Conservation (phyloP, 2,888 invertebrate genomes). For the Megaustenia siamemsis region DNA sequence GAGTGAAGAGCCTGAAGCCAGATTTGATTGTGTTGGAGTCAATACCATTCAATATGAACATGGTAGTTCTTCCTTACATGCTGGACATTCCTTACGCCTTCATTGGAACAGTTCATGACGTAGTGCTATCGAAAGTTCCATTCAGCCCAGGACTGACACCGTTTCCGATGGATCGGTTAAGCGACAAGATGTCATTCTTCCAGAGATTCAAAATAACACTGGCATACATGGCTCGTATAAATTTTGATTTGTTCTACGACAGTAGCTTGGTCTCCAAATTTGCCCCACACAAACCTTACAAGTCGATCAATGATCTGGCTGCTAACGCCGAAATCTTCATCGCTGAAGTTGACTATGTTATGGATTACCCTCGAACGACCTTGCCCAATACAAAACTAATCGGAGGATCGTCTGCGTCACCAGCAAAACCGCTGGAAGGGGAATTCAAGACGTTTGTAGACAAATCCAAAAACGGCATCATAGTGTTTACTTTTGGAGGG, state of each 20-base stretch:
- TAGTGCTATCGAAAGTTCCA: constrained; percentile 46
- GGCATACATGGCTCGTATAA: constrained; percentile 3
- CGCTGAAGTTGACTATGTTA: constrained; percentile 59
- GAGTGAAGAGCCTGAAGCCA: constrained; percentile 40
- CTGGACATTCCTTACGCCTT: constrained; percentile 55
- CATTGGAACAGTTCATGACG: constrained; percentile 52
- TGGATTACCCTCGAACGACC: constrained; percentile 60
- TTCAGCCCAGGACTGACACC: constrained; percentile 51
- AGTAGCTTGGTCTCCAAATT: constrained; percentile 53
- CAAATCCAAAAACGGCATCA: constrained; percentile 55
- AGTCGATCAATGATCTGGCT: constrained; percentile 52
- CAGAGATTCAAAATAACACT: constrained; percentile 49
- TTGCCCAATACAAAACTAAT: constrained; percentile 62
- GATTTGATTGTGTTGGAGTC: constrained; percentile 56
- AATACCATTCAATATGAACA: constrained; percentile 47
- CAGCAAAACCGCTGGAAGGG: constrained; percentile 56
- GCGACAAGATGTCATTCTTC: constrained; percentile 51
- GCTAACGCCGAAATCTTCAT: constrained; percentile 55
- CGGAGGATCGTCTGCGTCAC: constrained; percentile 61
- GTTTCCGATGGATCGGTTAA: constrained; percentile 10
- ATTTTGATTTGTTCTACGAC: constrained; percentile 51
- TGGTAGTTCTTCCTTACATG: constrained; percentile 54
- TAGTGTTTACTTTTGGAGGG: constrained; percentile 65
- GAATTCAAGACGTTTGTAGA: constrained; percentile 57
- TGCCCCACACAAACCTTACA: constrained; percentile 58